Conservation (phyloP, 2,888 invertebrate species). For the Colletes collaris region DNA sequence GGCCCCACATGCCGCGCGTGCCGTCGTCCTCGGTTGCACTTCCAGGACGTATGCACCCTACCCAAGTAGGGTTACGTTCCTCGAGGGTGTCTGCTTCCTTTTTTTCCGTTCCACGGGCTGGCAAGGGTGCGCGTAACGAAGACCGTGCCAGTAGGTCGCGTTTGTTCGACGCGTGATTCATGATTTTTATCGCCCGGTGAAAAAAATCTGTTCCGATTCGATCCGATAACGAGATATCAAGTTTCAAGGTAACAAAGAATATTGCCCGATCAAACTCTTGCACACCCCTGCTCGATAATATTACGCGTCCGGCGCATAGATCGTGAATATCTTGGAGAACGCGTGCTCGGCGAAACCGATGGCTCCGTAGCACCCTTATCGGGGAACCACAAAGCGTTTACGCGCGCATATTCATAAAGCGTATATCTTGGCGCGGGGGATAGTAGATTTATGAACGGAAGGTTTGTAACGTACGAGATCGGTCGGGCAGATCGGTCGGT, state of each 20-base stretch:
- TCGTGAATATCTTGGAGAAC: constrained; percentile 14
- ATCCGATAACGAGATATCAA: not conserved
- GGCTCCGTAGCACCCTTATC: constrained; percentile 29
- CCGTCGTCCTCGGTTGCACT: constrained; percentile 52
- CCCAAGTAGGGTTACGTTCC: constrained; percentile 41
- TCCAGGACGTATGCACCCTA: constrained; percentile 41
- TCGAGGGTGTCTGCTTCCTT: constrained; percentile 50
- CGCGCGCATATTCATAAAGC: constrained; percentile 51
- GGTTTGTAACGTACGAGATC: constrained; percentile 40
- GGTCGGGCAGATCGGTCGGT: constrained; percentile 39
- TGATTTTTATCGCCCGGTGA: constrained; percentile 28
- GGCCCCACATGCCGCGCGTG: constrained; percentile 76
- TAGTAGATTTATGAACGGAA: constrained; percentile 52
- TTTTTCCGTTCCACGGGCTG: constrained; percentile 42
- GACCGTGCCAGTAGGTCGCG: constrained; percentile 56
- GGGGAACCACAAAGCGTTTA: constrained; percentile 18
- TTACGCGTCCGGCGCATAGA: not conserved
- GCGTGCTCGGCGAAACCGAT: not conserved
- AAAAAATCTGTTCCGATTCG: constrained; percentile 7
- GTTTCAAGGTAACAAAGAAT: no score
- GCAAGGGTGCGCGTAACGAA: constrained; percentile 60
- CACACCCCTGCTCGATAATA: not conserved
- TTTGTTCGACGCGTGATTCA: constrained; percentile 57
- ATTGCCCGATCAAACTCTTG: no score
- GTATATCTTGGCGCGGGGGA: constrained; percentile 26